Conservation (phyloP, 2,888 invertebrate species). For the Lycophotia porphyrea region DNA sequence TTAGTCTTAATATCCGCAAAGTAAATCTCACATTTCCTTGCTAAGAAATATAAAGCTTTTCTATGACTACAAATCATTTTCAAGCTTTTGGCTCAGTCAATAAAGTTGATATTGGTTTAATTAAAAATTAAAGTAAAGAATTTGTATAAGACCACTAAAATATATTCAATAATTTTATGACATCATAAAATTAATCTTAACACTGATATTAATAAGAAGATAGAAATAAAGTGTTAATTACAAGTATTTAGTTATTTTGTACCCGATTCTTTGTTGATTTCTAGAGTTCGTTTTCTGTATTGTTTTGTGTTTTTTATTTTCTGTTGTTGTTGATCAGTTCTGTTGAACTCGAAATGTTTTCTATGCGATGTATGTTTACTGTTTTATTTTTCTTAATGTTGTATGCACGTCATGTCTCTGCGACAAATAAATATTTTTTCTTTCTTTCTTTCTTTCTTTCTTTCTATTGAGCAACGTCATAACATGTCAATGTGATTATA, state of each 20-base stretch:
- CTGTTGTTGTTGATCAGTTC: too few relatives aligned
- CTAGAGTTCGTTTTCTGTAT: background rate
- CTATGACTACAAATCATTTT: background rate
- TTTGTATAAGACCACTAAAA: conserved; percentile 16
- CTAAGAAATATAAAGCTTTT: background rate
- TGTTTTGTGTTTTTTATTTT: too few relatives aligned
- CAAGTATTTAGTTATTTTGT: conserved; percentile 6
- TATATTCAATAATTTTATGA: conserved; percentile 29
- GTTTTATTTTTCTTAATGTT: too few relatives aligned
- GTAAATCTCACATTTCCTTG: background rate
- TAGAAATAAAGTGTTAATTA: conserved; percentile 25
- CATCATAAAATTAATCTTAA: conserved; percentile 15
- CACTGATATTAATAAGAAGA: background rate
- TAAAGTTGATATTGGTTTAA: conserved; percentile 4
- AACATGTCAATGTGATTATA: background rate
- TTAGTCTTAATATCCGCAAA: background rate
- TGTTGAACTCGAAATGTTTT: too few relatives aligned
- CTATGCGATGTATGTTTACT: too few relatives aligned
- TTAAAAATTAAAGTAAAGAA: background rate
- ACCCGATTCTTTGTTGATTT: background rate
- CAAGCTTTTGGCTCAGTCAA: background rate
- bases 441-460: too few relatives aligned
- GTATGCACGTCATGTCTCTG: too few relatives aligned
- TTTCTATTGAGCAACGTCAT: background rate
- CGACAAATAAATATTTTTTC: too few relatives aligned